Evolutionary conservation across 2,888 invertebrate genomes (phyloP).

Genomic region (Apamea monoglypha): DNA sequence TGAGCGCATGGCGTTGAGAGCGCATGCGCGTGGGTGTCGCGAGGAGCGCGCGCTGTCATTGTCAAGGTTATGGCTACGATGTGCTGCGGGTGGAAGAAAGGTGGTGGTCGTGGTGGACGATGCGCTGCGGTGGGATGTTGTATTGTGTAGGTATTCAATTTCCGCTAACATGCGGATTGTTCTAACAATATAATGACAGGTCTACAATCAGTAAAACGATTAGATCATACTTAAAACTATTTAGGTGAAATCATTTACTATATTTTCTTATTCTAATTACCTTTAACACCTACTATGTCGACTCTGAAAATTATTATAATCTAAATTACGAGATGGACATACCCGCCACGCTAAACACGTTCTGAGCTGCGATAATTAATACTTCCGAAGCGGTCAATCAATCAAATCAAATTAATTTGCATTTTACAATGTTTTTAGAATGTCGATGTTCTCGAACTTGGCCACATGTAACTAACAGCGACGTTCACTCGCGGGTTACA

Average conservation of each 20-base stretch:
- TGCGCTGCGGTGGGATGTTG: neutral
- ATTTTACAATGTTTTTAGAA: conserved; percentile 8
- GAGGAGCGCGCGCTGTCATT: conserved; percentile 41
- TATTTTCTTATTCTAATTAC: neutral
- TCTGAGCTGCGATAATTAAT: neutral
- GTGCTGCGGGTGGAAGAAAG: conserved; percentile 9
- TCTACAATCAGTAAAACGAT: too few relatives aligned
- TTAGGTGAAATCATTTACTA: neutral
- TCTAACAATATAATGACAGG: neutral
- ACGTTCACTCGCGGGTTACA: conserved; percentile 9
- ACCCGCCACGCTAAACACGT: neutral
- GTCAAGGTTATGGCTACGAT: conserved; percentile 55
- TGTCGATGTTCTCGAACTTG: conserved; percentile 11
- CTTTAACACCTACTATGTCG: neutral
- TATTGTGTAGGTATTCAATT: neutral
- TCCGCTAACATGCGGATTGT: neutral
- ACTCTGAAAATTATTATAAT: neutral
- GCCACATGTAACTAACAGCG: neutral
- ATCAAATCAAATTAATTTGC: neutral
- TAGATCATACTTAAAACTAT: neutral
- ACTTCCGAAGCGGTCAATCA: conserved; percentile 12
- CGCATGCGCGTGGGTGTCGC: conserved; percentile 8
- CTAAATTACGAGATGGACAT: neutral
- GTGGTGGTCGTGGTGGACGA: neutral
- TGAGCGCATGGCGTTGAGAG: neutral